Base-by-base conservation (phyloP, 2,797 vertebrate species). In the Tympanoctomys barrerae region DNA sequence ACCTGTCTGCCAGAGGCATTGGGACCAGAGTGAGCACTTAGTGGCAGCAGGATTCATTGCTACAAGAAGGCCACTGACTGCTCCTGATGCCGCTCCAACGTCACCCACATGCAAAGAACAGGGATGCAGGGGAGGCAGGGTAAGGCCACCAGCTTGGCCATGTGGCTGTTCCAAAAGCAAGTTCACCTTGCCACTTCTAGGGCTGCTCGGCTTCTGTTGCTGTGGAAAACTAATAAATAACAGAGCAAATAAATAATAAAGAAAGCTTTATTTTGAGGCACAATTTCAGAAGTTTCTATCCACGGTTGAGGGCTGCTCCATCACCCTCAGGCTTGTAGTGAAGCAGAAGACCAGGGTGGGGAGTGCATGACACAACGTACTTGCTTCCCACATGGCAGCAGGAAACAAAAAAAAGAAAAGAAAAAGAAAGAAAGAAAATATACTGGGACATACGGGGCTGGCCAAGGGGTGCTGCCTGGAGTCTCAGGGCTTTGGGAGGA, bases 11-110 rank as follows among this genome's bases (percentile, higher is more conserved):
- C 54, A 61, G 11, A 2, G 28, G 14, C 22, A 1, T 64, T 18
- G 42, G 39, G 11, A 31, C 12, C 6, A 14, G 2, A 18, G 4
- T 36, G 28, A 78, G 14, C 61, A 39, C 12, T 18, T 2, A 12
- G 28, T 33, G 36, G 36, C 10, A 62, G 6, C 6, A 28, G 49
- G 13, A 79, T 92, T 4, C 11, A 75, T 39, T 83, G 59, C 78
- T 73, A 22, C 2, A 24, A 22, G 59, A 61, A 39, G 46, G 4
- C 16, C 4, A 19, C 0, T 52, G 33, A 36, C 11, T 31, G 4
- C 1, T 52, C 0, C n/a, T 28, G 71, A 36, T 1, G 39, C 12
- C 2, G 33, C 54, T 0, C 26, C 21, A 54, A 10, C 0, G 10
- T 68, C 49, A 88, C 42, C 5, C 66, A 87, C 24, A 75, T 5